These are phyloP conservation scores for Barypeithes pellucidus DNA, from an alignment of 2,888 invertebrate genomes.

Conservation along the genomic window DNA sequence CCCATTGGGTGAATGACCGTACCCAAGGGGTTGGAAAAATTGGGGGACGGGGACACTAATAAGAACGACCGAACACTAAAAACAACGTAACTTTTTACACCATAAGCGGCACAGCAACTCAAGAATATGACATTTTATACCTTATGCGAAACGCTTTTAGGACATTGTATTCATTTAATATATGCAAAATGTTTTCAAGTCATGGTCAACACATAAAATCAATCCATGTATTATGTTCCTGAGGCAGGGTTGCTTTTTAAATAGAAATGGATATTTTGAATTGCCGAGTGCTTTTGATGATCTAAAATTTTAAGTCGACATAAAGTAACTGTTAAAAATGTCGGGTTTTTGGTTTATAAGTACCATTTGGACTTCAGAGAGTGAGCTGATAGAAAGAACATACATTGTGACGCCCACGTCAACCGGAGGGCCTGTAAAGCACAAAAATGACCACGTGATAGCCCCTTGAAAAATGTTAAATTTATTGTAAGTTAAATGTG, in stretches of 20 bases:
- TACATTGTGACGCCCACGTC: conserved; percentile 98
- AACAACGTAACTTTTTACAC: conserved; percentile 29
- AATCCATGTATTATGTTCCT: background rate
- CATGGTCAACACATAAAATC: background rate
- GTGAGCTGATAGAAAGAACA: conserved; percentile 98
- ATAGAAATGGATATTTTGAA: background rate
- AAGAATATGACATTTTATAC: background rate
- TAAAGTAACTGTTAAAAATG: conserved; percentile 29
- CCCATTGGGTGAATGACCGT: conserved; percentile 27
- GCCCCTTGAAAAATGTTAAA: conserved; percentile 6
- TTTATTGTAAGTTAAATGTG: background rate
- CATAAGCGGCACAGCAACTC: conserved; percentile 1
- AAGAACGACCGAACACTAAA: conserved; percentile 47
- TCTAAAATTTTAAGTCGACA: conserved; percentile 36
- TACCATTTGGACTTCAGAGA: conserved; percentile 99
- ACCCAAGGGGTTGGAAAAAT: conserved; percentile 47
- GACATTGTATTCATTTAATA: conserved; percentile 6
- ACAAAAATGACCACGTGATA: conserved; percentile 31
- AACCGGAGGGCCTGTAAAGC: conserved; percentile 92
- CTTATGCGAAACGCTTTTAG: background rate
- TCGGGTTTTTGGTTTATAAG: conserved; percentile 54
- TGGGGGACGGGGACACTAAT: conserved; percentile 53
- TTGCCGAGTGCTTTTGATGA: conserved; percentile 18
- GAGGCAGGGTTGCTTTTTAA: background rate
- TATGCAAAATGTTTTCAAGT: background rate